Percentiles rank a stretch among this genome's conserved stretches.
Conservation (phyloP, 2,113 vertebrate species). For the Acrocephalus kingi region DNA sequence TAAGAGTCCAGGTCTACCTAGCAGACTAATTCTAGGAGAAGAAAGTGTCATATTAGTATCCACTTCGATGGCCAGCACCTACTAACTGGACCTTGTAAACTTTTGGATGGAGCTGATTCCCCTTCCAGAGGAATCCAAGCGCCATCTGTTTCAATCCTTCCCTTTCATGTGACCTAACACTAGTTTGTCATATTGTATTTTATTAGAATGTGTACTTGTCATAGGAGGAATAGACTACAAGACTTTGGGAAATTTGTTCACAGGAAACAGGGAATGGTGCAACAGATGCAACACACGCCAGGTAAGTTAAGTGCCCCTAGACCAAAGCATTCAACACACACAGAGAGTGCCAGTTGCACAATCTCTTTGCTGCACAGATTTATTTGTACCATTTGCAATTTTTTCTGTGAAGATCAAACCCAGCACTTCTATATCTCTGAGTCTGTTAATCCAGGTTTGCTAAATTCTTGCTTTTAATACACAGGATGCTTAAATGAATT, state of each 20-base stretch:
- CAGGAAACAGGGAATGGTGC: background rate
- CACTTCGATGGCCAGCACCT: background rate
- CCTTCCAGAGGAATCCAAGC: background rate
- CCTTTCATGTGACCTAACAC: background rate
- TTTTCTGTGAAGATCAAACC: background rate
- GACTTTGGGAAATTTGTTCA: background rate
- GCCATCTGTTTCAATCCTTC: background rate
- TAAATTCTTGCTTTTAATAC: background rate
- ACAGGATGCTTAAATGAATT: background rate
- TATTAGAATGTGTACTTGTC: background rate
- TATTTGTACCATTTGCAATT: background rate
- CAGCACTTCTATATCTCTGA: background rate
- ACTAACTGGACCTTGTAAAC: background rate
- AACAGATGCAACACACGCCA: background rate
- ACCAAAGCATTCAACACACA: background rate
- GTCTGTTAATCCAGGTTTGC: background rate
- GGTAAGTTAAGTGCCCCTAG: background rate
- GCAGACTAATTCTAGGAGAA: background rate
- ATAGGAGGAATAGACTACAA: background rate
- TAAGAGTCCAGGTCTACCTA: background rate
- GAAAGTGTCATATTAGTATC: background rate
- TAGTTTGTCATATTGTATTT: background rate
- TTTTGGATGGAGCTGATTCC: background rate
- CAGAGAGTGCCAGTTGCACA: fast-evolving
- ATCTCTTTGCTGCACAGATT: background rate